Evolutionary conservation across 1,140 invertebrate genomes (phyloP).

Genomic region (Euschistus heros): DNA sequence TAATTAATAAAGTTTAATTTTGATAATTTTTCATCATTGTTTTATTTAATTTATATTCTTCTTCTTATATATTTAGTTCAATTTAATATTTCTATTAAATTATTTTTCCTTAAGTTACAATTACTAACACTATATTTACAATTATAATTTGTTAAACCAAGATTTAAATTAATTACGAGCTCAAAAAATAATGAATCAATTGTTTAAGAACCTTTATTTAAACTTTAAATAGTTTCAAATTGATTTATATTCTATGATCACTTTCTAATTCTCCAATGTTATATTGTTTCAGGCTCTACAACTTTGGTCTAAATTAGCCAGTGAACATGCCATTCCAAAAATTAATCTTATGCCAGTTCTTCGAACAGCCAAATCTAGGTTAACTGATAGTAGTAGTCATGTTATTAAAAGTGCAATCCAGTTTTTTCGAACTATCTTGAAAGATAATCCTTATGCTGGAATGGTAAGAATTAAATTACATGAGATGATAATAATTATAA

Average conservation of each 20-base stretch:
- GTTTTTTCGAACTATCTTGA: conserved; percentile 28
- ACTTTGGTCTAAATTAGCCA: conserved; percentile 28
- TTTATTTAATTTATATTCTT: no score
- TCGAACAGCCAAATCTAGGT: conserved; percentile 25
- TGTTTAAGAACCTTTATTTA: no score
- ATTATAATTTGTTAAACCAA: no score
- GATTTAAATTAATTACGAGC: no score
- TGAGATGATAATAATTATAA: background rate
- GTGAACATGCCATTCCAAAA: conserved; percentile 28
- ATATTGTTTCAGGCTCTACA: conserved; percentile 28
- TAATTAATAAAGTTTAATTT: no score
- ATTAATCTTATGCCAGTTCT: conserved; percentile 20
- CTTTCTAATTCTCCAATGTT: no score
- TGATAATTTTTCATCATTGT: no score
- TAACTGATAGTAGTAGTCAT: conserved; percentile 30
- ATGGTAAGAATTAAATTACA: conserved; percentile 24
- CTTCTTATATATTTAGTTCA: no score
- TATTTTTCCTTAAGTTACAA: no score
- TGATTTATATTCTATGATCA: background rate
- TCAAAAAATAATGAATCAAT: no score
- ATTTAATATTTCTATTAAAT: no score
- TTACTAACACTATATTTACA: no score
- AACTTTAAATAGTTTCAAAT: background rate
- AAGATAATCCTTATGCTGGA: conserved; percentile 30
- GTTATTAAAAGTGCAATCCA: conserved; percentile 30